These are phyloP conservation scores for Notarius quadriscutis DNA, from an alignment of 2,113 vertebrate species.

Conservation along the genomic window DNA sequence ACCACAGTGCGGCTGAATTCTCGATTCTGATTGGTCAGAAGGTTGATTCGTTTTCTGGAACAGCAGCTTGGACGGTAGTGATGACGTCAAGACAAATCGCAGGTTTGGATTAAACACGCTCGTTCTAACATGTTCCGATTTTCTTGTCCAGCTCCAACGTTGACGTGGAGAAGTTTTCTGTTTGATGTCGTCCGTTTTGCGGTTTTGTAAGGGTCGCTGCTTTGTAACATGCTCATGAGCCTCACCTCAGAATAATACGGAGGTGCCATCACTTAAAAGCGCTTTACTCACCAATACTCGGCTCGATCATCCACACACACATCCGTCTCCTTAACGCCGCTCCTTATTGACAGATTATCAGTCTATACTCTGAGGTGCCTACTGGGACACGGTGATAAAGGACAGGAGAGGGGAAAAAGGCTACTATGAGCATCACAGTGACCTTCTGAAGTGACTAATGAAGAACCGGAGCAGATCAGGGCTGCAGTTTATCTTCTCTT, in stretches of 20 bases:
- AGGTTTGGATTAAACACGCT: background rate
- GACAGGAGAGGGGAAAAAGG: background rate
- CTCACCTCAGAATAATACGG: background rate
- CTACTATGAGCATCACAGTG: background rate
- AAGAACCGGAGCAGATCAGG: slow-evolving; percentile 34
- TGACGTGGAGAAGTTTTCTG: background rate
- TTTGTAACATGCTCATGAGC: background rate
- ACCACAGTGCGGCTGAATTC: background rate
- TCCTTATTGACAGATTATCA: slow-evolving; percentile 21
- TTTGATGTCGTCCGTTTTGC: background rate
- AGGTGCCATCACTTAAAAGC: background rate
- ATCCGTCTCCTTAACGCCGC: background rate
- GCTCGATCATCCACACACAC: background rate
- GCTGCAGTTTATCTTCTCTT: slow-evolving; percentile 42
- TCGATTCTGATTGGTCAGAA: background rate
- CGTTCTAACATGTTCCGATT: background rate
- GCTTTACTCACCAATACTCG: background rate
- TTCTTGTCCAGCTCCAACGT: background rate
- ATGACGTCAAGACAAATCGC: background rate
- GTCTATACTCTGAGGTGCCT: background rate
- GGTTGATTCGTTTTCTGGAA: background rate
- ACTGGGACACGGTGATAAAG: slow-evolving; percentile 29
- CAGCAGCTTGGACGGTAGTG: background rate
- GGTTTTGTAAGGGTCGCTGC: too few relatives aligned
- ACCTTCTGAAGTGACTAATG: slow-evolving; percentile 49